phyloP scores from a whole-genome alignment of 2,888 invertebrate species.

The Orgyia antiqua region DNA sequence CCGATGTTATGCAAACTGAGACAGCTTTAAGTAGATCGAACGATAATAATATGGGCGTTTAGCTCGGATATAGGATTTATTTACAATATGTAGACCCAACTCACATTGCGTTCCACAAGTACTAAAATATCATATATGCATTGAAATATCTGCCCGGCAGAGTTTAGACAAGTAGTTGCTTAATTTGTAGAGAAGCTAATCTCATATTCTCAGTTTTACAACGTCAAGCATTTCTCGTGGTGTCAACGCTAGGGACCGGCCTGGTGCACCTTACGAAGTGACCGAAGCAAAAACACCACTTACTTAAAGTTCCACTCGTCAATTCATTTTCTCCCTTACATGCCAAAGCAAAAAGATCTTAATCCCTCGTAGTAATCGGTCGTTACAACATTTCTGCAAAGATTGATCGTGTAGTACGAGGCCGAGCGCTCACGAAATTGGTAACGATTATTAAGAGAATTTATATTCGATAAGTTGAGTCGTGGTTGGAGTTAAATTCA shows the following conservation, averaged over 20 bases:
- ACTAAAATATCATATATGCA: no score
- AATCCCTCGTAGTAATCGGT: slow-evolving; percentile 47
- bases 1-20: no score
- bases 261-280: slow-evolving; percentile 42
- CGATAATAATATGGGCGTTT: no score
- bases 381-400: slow-evolving; percentile 43
- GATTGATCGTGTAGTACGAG: slow-evolving; percentile 51
- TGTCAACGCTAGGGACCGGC: slow-evolving; percentile 25
- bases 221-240: slow-evolving; percentile 39
- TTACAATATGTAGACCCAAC: no score
- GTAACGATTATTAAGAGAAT: slow-evolving; percentile 69
- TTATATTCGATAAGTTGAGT: slow-evolving; percentile 67
- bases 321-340: slow-evolving; percentile 58
- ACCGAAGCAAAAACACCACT: slow-evolving; percentile 39
- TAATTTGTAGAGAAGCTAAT: no score
- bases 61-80: no score
- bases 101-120: no score
- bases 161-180: no score
- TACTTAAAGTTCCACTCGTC: slow-evolving; percentile 43
- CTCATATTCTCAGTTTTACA: no score
- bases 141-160: no score
- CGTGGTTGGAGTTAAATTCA: slow-evolving; percentile 54
- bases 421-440: slow-evolving; percentile 67
- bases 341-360: slow-evolving; percentile 53
- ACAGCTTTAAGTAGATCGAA: no score